Base-by-base conservation (phyloP, 2,113 vertebrate species). In the Arenaria interpres region DNA sequence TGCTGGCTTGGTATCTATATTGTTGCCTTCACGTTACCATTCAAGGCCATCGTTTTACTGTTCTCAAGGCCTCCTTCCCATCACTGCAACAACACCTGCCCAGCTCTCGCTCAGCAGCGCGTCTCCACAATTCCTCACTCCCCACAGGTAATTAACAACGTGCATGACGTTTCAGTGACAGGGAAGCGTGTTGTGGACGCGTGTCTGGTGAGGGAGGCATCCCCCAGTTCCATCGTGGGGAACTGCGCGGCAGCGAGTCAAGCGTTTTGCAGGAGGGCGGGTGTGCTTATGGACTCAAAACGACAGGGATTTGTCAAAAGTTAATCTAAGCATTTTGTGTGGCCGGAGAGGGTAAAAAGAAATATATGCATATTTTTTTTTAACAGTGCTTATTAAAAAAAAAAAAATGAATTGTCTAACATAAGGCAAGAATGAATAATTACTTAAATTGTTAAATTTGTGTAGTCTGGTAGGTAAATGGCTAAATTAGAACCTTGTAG, bases 101-200 rank as follows among this genome's bases (percentile, higher is more conserved):
- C 8, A 39, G 37, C 37, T 39, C 37, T 39, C 37, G n/a, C n/a
- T n/a, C n/a, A n/a, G n/a, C n/a, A n/a, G n/a, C n/a, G n/a, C n/a
- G n/a, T 39, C 37, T 39, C 37, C 37, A 39, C 37, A 39, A 39
- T 39, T 39, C 10, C 37, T 39, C 37, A 39, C 37, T 39, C 37
- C 37, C 37, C 37, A 39, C 37, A 39, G n/a, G 3, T 24, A 50
- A n/a, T 28, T 46, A 41, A 43, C 15, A 22, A 22, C 0, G 12
- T 5, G 33, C 5, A 4, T 8, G 59, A 32, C 14, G 13, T 33
- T 57, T 24, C 46, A 35, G 41, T 43, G 27, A n/a, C 22, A 39
- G 80, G 53, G 62, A 60, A 33, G 13, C 0, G 3, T 6, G 12
- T 18, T 68, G 73, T 10, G 43, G 1, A 2, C 0, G 2, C 1